Base-by-base conservation (phyloP, 2,888 invertebrate species). In the Brenthis daphne region DNA sequence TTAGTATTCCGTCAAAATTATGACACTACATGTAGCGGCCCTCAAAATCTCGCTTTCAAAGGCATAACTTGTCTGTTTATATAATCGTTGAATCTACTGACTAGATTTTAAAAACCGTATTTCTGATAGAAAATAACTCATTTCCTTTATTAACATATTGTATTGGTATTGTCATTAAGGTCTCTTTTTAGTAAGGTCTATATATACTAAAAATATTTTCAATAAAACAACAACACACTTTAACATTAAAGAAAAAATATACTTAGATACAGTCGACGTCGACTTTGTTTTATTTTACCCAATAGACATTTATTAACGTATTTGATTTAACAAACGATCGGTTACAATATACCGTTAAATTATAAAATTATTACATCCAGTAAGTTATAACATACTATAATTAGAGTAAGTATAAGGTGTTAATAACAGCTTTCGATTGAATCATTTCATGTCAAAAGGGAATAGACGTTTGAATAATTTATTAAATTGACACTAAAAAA, bases 341-440 rank as follows among this genome's bases (percentile, higher is more conserved):
- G 16, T 12, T 37, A 16, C 13, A 53, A 47, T 20, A 43, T 16
- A 33, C 8, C 5, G 16, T 13, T 65, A 12, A 53, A 57, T 58
- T 47, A 58, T 53, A 33, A 37, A 65, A 50, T 37, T 57, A 57
- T 24, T 12, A 24, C 6, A 29, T n/a, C 24, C 11, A 16, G 50
- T 56, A 29, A 33, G 16, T 8, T 24, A 8, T 2, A 43, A 11
- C 37, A 11, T 43, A 43, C 55, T 60, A 67, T 67, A 60, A 67
- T 60, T 67, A 60, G 11, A 12, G n/a, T 33, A 16, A 51, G 57
- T 48, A 33, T 48, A 60, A 60, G 60, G 66, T 60, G 66, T 67
- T 60, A 48, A 20, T 55, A 48, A 48, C 16, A 12, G 43, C 57
- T 43, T 16, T 58, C 20, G 29, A 67, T 67, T 67, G 54, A 67